Percentiles rank a stretch among this genome's conserved stretches.
Evolutionary conservation across 1,140 invertebrate species (phyloP).

Genomic region (Polypedilum pembai): DNA sequence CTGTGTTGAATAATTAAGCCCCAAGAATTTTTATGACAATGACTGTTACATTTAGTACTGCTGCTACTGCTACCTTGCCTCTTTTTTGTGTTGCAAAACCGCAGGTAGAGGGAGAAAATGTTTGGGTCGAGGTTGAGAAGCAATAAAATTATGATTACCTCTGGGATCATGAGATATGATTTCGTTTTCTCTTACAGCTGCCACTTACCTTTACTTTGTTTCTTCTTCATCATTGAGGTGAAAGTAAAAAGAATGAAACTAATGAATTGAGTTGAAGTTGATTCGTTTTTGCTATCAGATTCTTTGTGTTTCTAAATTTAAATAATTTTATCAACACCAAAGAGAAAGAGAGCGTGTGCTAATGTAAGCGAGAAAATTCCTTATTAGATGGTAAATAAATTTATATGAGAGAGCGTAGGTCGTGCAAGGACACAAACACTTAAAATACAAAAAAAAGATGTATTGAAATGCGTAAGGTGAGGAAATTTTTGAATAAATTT

Average conservation of each 20-base stretch:
- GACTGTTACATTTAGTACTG: slow-evolving; percentile 2
- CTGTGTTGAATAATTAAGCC: not conserved
- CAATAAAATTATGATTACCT: slow-evolving; percentile 19
- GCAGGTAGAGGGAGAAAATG: not conserved
- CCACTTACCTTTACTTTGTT: not conserved
- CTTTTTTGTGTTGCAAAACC: not conserved
- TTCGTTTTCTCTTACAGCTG: not conserved
- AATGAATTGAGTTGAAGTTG: slow-evolving; percentile 8
- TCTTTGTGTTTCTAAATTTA: not conserved
- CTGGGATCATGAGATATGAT: slow-evolving; percentile 11
- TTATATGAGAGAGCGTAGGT: no score
- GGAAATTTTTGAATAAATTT: not conserved
- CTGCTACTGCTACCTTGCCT: not conserved
- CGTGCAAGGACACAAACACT: no score
- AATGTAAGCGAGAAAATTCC: not conserved
- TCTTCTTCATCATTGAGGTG: not conserved
- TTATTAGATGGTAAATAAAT: no score
- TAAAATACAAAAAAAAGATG: no score
- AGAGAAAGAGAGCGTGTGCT: not conserved
- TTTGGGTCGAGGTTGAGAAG: slow-evolving; percentile 9
- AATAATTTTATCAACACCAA: not conserved
- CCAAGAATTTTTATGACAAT: slow-evolving; percentile 13
- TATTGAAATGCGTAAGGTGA: no score
- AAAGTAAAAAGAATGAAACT: not conserved
- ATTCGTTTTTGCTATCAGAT: not conserved